Evolutionary conservation across 2,888 invertebrate genomes (phyloP).

Genomic region (Epirrhoe tristata): DNA sequence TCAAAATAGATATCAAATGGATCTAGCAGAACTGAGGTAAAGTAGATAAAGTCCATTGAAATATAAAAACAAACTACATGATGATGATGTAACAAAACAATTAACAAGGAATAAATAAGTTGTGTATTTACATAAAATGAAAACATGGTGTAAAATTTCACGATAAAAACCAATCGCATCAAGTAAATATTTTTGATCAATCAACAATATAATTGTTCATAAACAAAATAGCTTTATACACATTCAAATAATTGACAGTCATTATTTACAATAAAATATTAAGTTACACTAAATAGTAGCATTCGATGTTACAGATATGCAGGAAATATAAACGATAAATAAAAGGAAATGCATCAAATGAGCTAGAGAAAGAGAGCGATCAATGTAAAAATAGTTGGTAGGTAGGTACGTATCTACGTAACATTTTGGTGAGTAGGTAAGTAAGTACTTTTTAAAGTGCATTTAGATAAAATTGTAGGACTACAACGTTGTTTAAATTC

Average conservation of each 20-base stretch:
- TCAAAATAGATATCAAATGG: slow-evolving; percentile 25
- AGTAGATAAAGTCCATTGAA: slow-evolving; percentile 14
- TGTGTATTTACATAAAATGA: slow-evolving; percentile 30
- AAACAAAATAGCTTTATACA: slow-evolving; percentile 5
- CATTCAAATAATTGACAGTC: slow-evolving; percentile 16
- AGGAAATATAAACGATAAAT: background rate
- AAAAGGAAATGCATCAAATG: slow-evolving; percentile 29
- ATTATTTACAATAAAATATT: slow-evolving; percentile 19
- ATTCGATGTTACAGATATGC: slow-evolving; percentile 10
- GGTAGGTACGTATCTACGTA: slow-evolving; percentile 22
- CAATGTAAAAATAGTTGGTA: slow-evolving; percentile 28
- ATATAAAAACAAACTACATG: slow-evolving; percentile 12
- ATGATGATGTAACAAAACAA: slow-evolving; percentile 6
- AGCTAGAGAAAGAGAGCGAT: slow-evolving; percentile 40
- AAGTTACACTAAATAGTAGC: slow-evolving; percentile 12
- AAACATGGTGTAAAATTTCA: slow-evolving; percentile 17
- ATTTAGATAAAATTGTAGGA: background rate
- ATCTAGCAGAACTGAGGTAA: slow-evolving; percentile 20
- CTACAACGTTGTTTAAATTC: background rate
- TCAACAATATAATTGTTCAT: slow-evolving; percentile 5
- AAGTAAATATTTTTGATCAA: slow-evolving; percentile 17
- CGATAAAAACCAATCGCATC: slow-evolving; percentile 1
- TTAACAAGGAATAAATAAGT: slow-evolving; percentile 25
- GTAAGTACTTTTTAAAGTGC: slow-evolving; percentile 26
- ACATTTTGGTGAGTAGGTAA: slow-evolving; percentile 25